A percentile compares a stretch with the other conserved stretches of the same genome.
These are phyloP conservation scores for Enoplosus armatus DNA, from an alignment of 2,797 vertebrate genomes.

Conservation along the genomic window DNA sequence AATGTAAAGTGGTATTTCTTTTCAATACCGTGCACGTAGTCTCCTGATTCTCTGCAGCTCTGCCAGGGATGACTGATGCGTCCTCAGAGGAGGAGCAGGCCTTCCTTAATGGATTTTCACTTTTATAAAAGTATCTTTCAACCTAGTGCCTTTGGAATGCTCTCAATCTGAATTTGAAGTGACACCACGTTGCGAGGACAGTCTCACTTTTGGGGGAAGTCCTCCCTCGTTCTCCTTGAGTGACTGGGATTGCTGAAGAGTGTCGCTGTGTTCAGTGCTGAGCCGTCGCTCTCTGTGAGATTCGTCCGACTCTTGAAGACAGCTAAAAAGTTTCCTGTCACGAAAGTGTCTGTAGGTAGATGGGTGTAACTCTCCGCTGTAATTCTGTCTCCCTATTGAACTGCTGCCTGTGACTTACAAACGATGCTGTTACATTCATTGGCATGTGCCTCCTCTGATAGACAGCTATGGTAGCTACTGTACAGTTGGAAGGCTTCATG, in stretches of 20 bases:
- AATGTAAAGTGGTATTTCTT: conserved; percentile 20
- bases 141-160: conserved; percentile 1
- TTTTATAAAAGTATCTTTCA: conserved; percentile 60
- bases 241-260: conserved; percentile 26
- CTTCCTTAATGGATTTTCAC: conserved; percentile 58
- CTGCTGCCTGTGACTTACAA: conserved; percentile 24
- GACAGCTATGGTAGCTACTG: conserved; percentile 6
- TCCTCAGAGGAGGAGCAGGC: conserved; percentile 35
- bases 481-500: conserved; percentile 29
- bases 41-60: conserved; percentile 25
- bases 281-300: conserved; percentile 30
- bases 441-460: conserved; percentile 41
- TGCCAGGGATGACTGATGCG: conserved; percentile 46
- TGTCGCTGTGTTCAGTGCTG: conserved; percentile 17
- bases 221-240: conserved; percentile 37
- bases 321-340: conserved; percentile 48
- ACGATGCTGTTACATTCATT: conserved; percentile 44
- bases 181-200: conserved; percentile 31
- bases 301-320: conserved; percentile 27
- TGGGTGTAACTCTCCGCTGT: conserved; percentile 22
- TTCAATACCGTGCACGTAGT: not conserved
- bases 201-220: conserved; percentile 33
- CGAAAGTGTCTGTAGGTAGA: conserved; percentile 33
- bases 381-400: conserved; percentile 29
- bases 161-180: conserved; percentile 62